Conservation (phyloP, 2,113 vertebrate genomes). For the Tinamus guttatus region DNA sequence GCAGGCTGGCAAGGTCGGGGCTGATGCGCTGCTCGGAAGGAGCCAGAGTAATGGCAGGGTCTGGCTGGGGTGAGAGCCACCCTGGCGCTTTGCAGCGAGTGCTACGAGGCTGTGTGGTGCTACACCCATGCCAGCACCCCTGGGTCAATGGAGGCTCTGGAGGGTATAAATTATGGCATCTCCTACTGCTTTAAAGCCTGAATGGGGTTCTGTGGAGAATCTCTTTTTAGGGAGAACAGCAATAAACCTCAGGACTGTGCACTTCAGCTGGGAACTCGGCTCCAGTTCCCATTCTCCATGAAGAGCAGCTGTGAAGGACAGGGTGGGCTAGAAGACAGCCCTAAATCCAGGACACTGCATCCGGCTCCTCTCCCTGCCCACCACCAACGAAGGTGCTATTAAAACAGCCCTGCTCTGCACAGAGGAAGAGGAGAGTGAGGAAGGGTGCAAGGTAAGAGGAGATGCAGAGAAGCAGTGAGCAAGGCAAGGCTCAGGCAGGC, state of each 20-base stretch:
- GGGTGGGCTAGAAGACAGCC: not conserved
- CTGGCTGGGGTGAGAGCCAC: not conserved
- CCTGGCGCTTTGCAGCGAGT: fast-evolving
- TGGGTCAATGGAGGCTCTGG: not conserved
- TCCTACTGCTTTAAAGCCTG: not conserved
- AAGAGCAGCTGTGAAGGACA: not conserved
- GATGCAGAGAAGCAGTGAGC: not conserved
- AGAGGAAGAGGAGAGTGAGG: not conserved
- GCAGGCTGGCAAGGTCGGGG: not conserved
- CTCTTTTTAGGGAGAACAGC: not conserved
- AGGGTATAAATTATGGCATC: not conserved
- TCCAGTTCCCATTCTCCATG: fast-evolving
- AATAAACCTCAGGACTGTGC: not conserved
- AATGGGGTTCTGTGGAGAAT: not conserved
- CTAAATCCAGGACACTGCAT: not conserved
- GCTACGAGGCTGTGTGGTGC: fast-evolving
- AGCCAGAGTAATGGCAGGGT: not conserved
- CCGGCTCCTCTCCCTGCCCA: not conserved
- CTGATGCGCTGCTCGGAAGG: not conserved
- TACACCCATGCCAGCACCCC: not conserved
- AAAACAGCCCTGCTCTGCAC: not conserved
- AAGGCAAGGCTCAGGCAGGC: not conserved
- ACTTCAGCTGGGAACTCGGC: not conserved
- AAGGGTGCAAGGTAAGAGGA: not conserved
- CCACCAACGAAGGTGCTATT: not conserved